Evolutionary conservation across 2,797 vertebrate genomes (phyloP), one percentile per base, ranked within the genome.

Genomic region (Cirrhinus mrigala): DNA sequence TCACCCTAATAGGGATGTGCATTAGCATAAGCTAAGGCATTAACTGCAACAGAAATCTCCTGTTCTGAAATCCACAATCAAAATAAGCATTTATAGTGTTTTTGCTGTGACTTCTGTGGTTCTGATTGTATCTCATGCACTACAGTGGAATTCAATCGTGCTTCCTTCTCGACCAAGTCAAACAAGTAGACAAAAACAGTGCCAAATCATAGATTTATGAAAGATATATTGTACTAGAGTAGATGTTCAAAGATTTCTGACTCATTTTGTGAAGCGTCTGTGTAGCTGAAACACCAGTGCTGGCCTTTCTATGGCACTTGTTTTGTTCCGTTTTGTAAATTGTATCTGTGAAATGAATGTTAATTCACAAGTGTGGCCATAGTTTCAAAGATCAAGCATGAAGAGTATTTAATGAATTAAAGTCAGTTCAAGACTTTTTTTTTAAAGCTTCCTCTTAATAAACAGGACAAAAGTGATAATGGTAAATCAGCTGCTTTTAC

Each of bases 171-270:
- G 88, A 87, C 74, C 46, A 22, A 58, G 81, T 77, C 77, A 33
- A 10, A 73, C 62, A 71, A 75, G 71, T 89, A 82, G 75, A 90
- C 66, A 82, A 46, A 87, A 87, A 79, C 71, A 20, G 90, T 94
- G 92, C 93, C 94, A 95, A 94, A 78, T 78, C 81, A 15, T 88
- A 62, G 20, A 48, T 83, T 66, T n/a, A 56, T 73, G 27, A 33
- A n/a, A 69, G 9, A 75, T 77, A 22, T 71, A 85, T 60, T 29
- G 22, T 20, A 56, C 27, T 69, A 66, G 48, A 58, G 70, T 75
- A 18, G 22, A 48, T 73, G 40, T 78, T 60, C 8, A 37, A n/a
- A 69, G 56, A 73, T 62, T 84, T 82, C 56, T 40, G 14, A 80
- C 8, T 68, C 33, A 11, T 68, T n/a, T 84, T 79, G 62, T 76